These are phyloP conservation scores for Apodemia duryi DNA, from an alignment of 2,888 invertebrate species.

Conservation along the genomic window DNA sequence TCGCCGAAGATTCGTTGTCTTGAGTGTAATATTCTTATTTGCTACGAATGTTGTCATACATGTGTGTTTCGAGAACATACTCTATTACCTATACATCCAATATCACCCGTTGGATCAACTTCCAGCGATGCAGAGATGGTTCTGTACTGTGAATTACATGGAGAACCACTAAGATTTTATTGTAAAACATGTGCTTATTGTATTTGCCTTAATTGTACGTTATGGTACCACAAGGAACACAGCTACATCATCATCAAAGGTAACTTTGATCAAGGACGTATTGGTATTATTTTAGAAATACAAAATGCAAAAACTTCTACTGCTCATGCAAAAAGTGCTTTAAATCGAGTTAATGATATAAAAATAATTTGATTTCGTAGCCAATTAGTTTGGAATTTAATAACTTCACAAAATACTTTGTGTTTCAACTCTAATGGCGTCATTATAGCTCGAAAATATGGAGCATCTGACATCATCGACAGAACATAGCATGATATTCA, in stretches of 20 bases:
- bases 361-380: too few species aligned
- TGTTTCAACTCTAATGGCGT: too few species aligned
- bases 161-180: constrained; percentile 10
- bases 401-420: too few species aligned
- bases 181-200: constrained; percentile 3
- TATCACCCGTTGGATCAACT: constrained; percentile 13
- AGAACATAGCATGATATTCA: too few species aligned
- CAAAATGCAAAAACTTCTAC: constrained; percentile 2
- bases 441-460: too few species aligned
- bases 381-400: too few species aligned
- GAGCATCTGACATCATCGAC: too few species aligned
- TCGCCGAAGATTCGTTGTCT: background rate
- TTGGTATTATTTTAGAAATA: constrained; percentile 6
- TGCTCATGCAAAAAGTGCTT: background rate
- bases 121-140: constrained; percentile 26
- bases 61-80: background rate
- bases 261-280: background rate
- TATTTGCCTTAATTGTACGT: constrained; percentile 2
- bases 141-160: constrained; percentile 17
- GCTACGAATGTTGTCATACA: background rate
- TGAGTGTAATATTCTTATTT: constrained; percentile 1
- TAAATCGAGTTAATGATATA: background rate
- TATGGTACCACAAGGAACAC: constrained; percentile 7
- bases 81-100: background rate
- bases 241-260: background rate